Evolutionary conservation across 2,888 invertebrate genomes (phyloP).

Genomic region (Uropetala carovei): DNA sequence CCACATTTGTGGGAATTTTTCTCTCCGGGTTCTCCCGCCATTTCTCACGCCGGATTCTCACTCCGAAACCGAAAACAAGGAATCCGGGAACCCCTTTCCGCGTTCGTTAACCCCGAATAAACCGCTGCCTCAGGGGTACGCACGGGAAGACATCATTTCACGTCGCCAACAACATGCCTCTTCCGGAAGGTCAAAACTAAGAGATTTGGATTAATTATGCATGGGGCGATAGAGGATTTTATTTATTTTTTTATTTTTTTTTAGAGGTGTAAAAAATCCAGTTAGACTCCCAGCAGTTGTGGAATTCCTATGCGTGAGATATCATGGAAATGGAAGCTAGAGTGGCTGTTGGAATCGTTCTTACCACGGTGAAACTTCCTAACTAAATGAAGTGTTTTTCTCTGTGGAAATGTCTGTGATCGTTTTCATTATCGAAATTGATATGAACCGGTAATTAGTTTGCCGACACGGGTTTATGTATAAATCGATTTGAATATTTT

Average conservation of each 20-base stretch:
- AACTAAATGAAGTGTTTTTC: too few relatives aligned
- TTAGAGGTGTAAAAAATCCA: background rate
- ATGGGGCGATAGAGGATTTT: background rate
- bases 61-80: background rate
- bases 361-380: too few relatives aligned
- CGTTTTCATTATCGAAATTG: too few relatives aligned
- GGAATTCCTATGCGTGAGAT: background rate
- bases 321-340: background rate
- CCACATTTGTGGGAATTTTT: background rate
- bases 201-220: constrained; percentile 23
- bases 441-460: too few relatives aligned
- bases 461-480: too few relatives aligned
- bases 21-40: background rate
- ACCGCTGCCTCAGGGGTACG: background rate
- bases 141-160: background rate
- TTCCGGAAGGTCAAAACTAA: background rate
- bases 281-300: background rate
- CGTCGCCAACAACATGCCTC: background rate
- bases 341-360: too few relatives aligned
- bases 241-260: too few relatives aligned
- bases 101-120: background rate
- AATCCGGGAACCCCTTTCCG: background rate
- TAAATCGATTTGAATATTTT: too few relatives aligned
- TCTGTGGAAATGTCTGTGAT: too few relatives aligned
- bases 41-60: constrained; percentile 37